A percentile compares a stretch with the other conserved stretches of the same genome.
phyloP scores from a whole-genome alignment of 2,888 invertebrate genomes.

The Agapetus fuscipes region DNA sequence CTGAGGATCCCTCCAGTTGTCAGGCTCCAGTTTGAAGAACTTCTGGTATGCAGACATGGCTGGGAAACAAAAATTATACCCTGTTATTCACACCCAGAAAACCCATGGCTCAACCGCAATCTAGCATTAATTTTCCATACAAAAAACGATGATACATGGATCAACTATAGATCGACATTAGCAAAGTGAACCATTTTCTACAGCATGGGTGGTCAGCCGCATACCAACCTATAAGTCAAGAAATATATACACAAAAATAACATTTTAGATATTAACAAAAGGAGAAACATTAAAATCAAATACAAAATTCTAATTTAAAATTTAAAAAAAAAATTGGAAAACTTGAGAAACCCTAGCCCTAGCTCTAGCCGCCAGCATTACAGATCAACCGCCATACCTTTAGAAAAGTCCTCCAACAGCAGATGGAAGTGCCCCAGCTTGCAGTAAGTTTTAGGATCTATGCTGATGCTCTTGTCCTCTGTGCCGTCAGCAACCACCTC shows the following conservation, averaged over 20 bases:
- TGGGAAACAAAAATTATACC: conserved; percentile 33
- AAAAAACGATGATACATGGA: too few relatives aligned
- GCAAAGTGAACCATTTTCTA: too few relatives aligned
- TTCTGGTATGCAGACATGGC: conserved; percentile 97
- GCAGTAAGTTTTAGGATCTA: conserved; percentile 86
- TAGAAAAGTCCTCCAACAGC: conserved; percentile 83
- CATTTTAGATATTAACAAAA: conserved; percentile 1
- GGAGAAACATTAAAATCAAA: conserved; percentile 9
- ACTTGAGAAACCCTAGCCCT: too few relatives aligned
- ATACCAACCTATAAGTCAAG: too few relatives aligned
- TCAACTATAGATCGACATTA: too few relatives aligned
- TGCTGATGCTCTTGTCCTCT: conserved; percentile 58
- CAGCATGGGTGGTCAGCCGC: too few relatives aligned
- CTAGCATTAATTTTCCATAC: too few relatives aligned
- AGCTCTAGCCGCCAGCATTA: too few relatives aligned
- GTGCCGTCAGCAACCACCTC: conserved; percentile 27
- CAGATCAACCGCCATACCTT: conserved; percentile 81
- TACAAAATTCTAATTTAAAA: too few relatives aligned
- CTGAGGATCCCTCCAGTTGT: conserved; percentile 81
- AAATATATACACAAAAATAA: conserved; percentile 1
- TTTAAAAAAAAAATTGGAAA: too few relatives aligned
- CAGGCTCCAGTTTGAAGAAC: conserved; percentile 67
- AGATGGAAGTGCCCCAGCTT: conserved; percentile 94
- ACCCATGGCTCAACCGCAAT: too few relatives aligned
- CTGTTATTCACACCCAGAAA: too few relatives aligned